Base-by-base conservation (phyloP, 2,888 invertebrate genomes). In the Octodonta nipae region DNA sequence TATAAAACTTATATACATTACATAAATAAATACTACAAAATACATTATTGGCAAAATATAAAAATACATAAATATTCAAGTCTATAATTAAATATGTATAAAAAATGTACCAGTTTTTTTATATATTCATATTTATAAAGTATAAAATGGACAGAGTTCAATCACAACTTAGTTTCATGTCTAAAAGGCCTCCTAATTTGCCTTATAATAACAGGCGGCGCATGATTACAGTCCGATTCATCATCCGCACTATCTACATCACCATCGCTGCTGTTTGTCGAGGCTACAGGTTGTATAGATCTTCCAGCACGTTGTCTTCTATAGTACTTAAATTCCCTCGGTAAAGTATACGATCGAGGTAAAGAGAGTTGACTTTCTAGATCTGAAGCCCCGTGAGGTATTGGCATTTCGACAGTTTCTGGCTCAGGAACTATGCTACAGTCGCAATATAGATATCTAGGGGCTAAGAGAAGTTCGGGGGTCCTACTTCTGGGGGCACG, bases 201-300 rank as follows among this genome's bases (percentile, higher is more conserved):
- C 45, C 59, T 56, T 34, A 58, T 59, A 39, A 54, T 52, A 15
- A 57, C 52, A 5, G 58, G 56, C 5, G 59, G 58, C 11, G 57
- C 56, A n/a, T 57, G 55, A 45, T 61, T 60, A 36, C 56, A 58
- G 38, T 60, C 61, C 5, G 58, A 58, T 35, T 58, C 61, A 37
- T 85, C 84, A 41, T 77, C 81, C 29, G 71, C 75, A 36, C 84
- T 84, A 63, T 86, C 85, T 4, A 85, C 85, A 58, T 85, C 85
- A 35, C 85, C 86, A 52, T 50, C 50, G 25, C 85, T 85, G 49
- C 85, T 86, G 52, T 87, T 86, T 20, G 84, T 85, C 44, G 84
- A 84, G 6, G 80, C 77, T 13, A 81, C 70, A 11, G 78, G 78
- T 41, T 78, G 74, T 75, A 35, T 73, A 63, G 41, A 74, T 67